These are phyloP conservation scores for Lapara coniferarum DNA, from an alignment of 2,888 invertebrate species.

Conservation along the genomic window DNA sequence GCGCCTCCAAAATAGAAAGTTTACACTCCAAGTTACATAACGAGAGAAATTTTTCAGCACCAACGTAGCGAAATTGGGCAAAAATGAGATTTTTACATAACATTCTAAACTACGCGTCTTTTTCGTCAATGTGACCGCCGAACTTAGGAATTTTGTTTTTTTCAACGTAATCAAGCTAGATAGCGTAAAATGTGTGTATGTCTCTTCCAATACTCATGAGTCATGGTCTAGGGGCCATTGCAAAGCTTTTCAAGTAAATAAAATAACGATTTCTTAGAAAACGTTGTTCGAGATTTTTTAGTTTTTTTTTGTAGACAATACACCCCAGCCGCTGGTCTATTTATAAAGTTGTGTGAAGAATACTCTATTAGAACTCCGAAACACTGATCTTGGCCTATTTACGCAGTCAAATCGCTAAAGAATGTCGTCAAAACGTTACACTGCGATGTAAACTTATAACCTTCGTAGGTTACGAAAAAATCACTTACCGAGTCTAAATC, in stretches of 20 bases:
- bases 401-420: constrained; percentile 68
- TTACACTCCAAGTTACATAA: constrained; percentile 50
- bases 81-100: constrained; percentile 27
- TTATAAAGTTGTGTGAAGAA: constrained; percentile 52
- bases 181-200: constrained; percentile 21
- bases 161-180: constrained; percentile 1
- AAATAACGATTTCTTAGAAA: constrained; percentile 39
- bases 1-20: constrained; percentile 43
- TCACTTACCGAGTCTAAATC: constrained; percentile 92
- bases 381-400: constrained; percentile 75
- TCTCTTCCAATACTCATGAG: constrained; percentile 38
- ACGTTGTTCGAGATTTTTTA: constrained; percentile 37
- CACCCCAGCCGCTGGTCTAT: constrained; percentile 31
- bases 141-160: constrained; percentile 1
- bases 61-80: not conserved
- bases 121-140: constrained; percentile 11
- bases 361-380: constrained; percentile 55
- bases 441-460: constrained; percentile 57
- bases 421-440: constrained; percentile 65
- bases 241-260: constrained; percentile 45
- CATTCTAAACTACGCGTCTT: constrained; percentile 15
- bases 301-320: constrained; percentile 19
- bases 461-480: constrained; percentile 46
- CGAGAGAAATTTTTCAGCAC: constrained; percentile 25
- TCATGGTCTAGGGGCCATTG: constrained; percentile 40